phyloP scores from a whole-genome alignment of 2,113 vertebrate species.

The Naja naja region DNA sequence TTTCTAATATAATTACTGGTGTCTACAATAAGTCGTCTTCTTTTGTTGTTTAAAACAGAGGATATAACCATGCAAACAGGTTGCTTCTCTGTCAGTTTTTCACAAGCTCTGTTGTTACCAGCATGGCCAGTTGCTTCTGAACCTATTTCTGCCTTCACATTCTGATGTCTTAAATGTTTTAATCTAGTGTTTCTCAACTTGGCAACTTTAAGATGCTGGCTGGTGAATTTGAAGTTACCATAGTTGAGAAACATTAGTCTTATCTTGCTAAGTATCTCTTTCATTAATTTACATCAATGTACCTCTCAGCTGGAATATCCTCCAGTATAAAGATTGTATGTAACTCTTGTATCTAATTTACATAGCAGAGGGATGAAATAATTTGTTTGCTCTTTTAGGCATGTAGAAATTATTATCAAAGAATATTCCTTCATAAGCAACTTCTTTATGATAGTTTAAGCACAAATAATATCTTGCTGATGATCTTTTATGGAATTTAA shows the following conservation, averaged over 20 bases:
- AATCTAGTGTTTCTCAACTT: neutral
- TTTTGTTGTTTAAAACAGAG: neutral
- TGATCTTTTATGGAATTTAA: neutral
- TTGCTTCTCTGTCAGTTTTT: neutral
- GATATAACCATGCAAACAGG: neutral
- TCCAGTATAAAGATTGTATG: neutral
- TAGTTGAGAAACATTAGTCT: neutral
- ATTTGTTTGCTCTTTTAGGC: neutral
- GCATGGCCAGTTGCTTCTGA: neutral
- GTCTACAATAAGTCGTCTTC: neutral
- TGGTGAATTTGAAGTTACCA: neutral
- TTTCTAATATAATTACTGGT: slow-evolving; percentile 12
- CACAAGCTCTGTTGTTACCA: neutral
- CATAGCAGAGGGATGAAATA: neutral
- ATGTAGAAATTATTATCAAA: neutral
- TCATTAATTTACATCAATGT: neutral
- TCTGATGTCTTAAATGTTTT: neutral
- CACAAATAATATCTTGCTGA: no score
- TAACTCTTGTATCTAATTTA: neutral
- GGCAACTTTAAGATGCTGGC: neutral
- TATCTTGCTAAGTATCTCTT: neutral
- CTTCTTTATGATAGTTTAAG: neutral
- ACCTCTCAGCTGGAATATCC: neutral
- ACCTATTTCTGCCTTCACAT: neutral
- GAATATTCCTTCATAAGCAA: neutral